Evolutionary conservation across 2,888 invertebrate genomes (phyloP), one percentile per base, ranked within the genome.

Genomic region (Polyommatus iphigenia): DNA sequence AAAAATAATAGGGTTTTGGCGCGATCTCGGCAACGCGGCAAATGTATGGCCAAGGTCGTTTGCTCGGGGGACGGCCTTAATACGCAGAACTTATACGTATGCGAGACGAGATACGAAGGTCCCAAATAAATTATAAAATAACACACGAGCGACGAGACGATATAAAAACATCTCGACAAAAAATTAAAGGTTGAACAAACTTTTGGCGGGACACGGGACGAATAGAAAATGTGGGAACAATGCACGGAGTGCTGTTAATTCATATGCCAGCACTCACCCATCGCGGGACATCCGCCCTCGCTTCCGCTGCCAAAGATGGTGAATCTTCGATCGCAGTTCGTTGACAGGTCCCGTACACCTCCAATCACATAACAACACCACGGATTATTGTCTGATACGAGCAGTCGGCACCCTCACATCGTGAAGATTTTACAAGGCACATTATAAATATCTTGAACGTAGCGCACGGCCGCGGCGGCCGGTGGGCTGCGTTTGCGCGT

Each of bases 231-330:
- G 90, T 90, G 89, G 88, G 91, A 90, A 87, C 89, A 88, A 88
- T 86, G 87, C 85, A 86, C 86, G 82, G 88, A 87, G 88, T 87
- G 90, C 90, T 90, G 90, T 91, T 90, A 90, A 94, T 93, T 93
- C 92, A 92, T 90, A 91, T 91, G 91, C 88, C 86, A 88, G 85
- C 84, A 89, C 93, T 93, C 90, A 94, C 93, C 93, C 93, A 94
- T 93, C 85, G 91, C 90, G 92, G 91, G 90, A 93, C 93, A 92
- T 94, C 94, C 94, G 93, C 87, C 86, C 90, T 85, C 89, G 88
- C 92, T 94, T 94, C 94, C 94, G 94, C 88, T 93, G 91, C 93
- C 94, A 92, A 93, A 94, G 93, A 93, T 92, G 94, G 94, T 87
- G 89, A 91, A 92, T 93, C 90, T 89, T 89, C 86, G 84, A 84